Conservation (phyloP, 2,113 vertebrate species). For the Tachycineta bicolor region DNA sequence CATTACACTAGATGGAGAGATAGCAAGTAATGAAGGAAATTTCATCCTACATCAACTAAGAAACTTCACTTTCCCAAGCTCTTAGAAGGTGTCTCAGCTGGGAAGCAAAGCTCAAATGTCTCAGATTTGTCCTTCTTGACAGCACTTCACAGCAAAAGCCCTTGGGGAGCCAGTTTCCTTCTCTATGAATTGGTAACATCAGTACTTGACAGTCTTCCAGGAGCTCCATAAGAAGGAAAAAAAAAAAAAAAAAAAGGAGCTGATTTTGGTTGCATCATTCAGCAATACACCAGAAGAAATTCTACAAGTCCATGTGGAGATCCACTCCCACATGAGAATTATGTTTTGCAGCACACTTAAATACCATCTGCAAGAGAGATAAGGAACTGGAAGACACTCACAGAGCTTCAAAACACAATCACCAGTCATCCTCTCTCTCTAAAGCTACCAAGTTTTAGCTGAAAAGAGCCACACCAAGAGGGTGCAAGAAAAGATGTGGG, state of each 20-base stretch:
- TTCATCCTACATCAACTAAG: not conserved
- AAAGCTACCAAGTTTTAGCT: not conserved
- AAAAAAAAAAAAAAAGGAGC: accelerated
- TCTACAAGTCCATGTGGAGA: not conserved
- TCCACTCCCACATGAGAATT: not conserved
- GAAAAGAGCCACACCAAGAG: not conserved
- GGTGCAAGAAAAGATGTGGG: not conserved
- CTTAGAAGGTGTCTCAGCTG: not conserved
- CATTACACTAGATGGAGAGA: not conserved
- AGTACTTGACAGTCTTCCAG: not conserved
- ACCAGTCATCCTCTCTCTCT: not conserved
- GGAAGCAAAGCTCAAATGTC: not conserved
- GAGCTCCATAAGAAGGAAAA: not conserved
- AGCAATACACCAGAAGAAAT: not conserved
- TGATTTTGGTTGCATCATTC: not conserved
- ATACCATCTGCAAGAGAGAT: not conserved
- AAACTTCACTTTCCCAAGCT: not conserved
- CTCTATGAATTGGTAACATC: not conserved
- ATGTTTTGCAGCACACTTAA: not conserved
- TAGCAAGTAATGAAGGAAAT: not conserved
- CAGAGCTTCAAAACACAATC: not conserved
- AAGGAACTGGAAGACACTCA: not conserved
- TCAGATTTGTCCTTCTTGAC: not conserved
- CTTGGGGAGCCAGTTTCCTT: not conserved
- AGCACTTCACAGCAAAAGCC: not conserved